Evolutionary conservation across 2,797 vertebrate genomes (phyloP).

Genomic region (Anguilla pacifica): DNA sequence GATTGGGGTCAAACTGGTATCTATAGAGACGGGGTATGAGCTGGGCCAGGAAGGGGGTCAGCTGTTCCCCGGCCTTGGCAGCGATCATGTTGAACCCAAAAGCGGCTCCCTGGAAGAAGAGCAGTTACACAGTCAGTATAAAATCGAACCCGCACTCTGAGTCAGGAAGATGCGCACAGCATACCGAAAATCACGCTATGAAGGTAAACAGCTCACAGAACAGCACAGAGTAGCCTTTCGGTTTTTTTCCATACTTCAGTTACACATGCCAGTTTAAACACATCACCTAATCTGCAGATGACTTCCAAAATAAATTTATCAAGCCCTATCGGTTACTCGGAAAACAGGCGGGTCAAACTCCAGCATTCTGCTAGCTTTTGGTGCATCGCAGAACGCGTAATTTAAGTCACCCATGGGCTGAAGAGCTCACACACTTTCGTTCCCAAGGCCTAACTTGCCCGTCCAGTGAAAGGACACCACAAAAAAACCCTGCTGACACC

Average conservation of each 20-base stretch:
- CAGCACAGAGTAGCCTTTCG: not conserved
- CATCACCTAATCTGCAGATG: not conserved
- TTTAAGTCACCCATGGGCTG: too few relatives aligned
- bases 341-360: too few relatives aligned
- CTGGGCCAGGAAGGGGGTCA: constrained; percentile 89
- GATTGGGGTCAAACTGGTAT: constrained; percentile 97
- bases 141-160: not conserved
- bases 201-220: not conserved
- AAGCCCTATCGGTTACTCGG: not conserved
- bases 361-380: too few relatives aligned
- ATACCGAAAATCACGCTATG: not conserved
- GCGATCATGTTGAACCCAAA: constrained; percentile 98
- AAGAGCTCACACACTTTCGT: too few relatives aligned
- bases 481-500: not conserved
- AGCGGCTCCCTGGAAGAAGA: constrained; percentile 84
- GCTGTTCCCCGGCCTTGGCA: constrained; percentile 90
- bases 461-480: not conserved
- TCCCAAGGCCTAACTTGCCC: not conserved
- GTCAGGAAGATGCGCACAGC: too few relatives aligned
- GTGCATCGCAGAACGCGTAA: too few relatives aligned
- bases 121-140: not conserved
- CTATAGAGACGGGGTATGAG: constrained; percentile 94
- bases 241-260: not conserved
- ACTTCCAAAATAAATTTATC: not conserved
- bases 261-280: not conserved